Percentiles rank a stretch among this genome's conserved stretches.
These are phyloP conservation scores for Tachina grossa DNA, from an alignment of 2,888 invertebrate genomes.

Conservation along the genomic window DNA sequence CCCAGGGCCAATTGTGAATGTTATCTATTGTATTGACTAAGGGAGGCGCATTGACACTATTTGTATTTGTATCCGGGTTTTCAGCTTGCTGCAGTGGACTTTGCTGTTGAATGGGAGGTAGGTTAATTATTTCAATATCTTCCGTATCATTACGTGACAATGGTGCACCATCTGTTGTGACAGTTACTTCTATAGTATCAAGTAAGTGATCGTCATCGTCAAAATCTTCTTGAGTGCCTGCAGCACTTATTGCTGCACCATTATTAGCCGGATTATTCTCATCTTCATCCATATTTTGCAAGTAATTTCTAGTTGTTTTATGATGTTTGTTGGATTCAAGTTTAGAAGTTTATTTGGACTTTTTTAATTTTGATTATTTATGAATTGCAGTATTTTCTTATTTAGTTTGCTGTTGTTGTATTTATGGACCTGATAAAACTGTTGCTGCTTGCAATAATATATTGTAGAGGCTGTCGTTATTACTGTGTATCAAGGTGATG, in stretches of 20 bases:
- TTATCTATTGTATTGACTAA: conserved; percentile 43
- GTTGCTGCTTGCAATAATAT: conserved; percentile 49
- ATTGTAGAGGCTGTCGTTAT: conserved; percentile 33
- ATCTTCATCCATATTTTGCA: conserved; percentile 78
- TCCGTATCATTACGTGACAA: conserved; percentile 51
- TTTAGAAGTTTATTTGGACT: conserved; percentile 8
- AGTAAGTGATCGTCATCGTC: conserved; percentile 61
- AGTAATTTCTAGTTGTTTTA: conserved; percentile 9
- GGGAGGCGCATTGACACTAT: conserved; percentile 9
- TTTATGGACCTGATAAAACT: conserved; percentile 7
- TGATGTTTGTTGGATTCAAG: conserved; percentile 17
- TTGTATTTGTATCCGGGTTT: background rate
- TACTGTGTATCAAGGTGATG: conserved; percentile 62
- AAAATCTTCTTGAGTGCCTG: conserved; percentile 39
- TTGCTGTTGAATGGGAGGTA: conserved; percentile 19
- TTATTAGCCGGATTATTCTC: conserved; percentile 77
- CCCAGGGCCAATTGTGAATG: conserved; percentile 64
- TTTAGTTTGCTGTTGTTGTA: conserved; percentile 26
- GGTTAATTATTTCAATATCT: conserved; percentile 58
- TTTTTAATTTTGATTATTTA: conserved; percentile 24
- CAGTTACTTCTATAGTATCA: conserved; percentile 66
- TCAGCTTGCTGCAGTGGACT: conserved; percentile 16
- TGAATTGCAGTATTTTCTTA: conserved; percentile 7
- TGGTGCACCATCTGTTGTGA: conserved; percentile 61
- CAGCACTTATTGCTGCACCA: conserved; percentile 18